Percentiles rank a stretch among this genome's conserved stretches.
Evolutionary conservation across 2,113 vertebrate species (phyloP).

Genomic region (Sinocyclocheilus anophthalmus): DNA sequence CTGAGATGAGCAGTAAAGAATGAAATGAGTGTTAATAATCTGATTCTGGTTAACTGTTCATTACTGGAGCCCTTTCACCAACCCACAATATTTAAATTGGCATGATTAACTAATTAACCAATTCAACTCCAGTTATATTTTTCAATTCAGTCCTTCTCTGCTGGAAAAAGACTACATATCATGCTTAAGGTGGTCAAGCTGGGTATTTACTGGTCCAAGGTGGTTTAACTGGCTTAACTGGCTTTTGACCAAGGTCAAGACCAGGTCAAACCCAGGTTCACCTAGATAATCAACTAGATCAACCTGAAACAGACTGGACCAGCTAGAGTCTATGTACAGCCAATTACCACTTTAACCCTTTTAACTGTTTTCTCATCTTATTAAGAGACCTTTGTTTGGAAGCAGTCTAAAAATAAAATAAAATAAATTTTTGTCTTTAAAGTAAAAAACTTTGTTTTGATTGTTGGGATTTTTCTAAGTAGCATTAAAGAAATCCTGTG

Average conservation of each 20-base stretch:
- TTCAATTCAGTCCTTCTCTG: background rate
- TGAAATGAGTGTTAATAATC: slow-evolving; percentile 46
- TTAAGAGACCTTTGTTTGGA: background rate
- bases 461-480: background rate
- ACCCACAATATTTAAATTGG: slow-evolving; percentile 21
- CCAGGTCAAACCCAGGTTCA: background rate
- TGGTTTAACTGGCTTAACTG: background rate
- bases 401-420: background rate
- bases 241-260: background rate
- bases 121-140: background rate
- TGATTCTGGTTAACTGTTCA: slow-evolving; percentile 33
- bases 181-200: background rate
- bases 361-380: background rate
- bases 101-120: slow-evolving; percentile 29
- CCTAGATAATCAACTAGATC: background rate
- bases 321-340: background rate
- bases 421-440: background rate
- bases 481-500: background rate
- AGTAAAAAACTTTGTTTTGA: background rate
- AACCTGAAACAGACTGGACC: background rate
- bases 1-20: slow-evolving; percentile 35
- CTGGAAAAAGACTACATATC: background rate
- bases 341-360: background rate
- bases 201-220: background rate
- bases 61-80: slow-evolving; percentile 5